Evolutionary conservation across 2,797 vertebrate species (phyloP), one percentile per base, ranked within the genome.

Genomic region (Oceanodroma leucorhoa): DNA sequence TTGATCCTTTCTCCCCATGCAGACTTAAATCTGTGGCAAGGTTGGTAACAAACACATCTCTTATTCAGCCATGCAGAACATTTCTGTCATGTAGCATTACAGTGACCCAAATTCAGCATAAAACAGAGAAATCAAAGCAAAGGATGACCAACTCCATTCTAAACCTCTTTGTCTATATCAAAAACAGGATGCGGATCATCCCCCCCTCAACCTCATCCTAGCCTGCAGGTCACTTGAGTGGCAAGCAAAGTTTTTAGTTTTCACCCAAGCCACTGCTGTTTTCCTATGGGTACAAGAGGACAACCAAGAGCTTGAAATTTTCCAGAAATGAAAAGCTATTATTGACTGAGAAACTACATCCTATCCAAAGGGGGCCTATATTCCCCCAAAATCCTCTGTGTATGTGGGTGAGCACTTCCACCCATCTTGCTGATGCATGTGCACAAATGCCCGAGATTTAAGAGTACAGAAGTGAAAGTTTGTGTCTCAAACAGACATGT

Each of bases 1-100:
- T 93, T 82, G 45, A 94, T 97, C 91, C 83, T 92, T 92, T 79
- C 75, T 76, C 53, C 54, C 48, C 70, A 8, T 45, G 54, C 48
- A 64, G 51, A 57, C 67, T 53, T 71, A 55, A 71, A 79, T 94
- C 50, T 48, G 60, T 51, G 64, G 40, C 88, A 75, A 94, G 32
- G n/a, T 20, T 83, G 46, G 40, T 89, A 88, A 82, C 71, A 95
- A 91, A 90, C 36, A 81, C 13, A 9, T 61, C 66, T 85, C 32
- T 84, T 88, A 66, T 75, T 79, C 80, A 90, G 46, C 73, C 62
- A 46, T 15, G 30, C 38, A 94, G 66, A 94, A 75, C 19, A 17
- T 73, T 83, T 69, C 46, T 66, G 18, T 73, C 30, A 51, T 78
- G 21, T 6, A 79, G 26, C 40, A 72, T 66, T 55, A 58, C 69